Evolutionary conservation across 2,888 invertebrate species (phyloP), one percentile per base, ranked within the genome.

Genomic region (Buathra laborator): DNA sequence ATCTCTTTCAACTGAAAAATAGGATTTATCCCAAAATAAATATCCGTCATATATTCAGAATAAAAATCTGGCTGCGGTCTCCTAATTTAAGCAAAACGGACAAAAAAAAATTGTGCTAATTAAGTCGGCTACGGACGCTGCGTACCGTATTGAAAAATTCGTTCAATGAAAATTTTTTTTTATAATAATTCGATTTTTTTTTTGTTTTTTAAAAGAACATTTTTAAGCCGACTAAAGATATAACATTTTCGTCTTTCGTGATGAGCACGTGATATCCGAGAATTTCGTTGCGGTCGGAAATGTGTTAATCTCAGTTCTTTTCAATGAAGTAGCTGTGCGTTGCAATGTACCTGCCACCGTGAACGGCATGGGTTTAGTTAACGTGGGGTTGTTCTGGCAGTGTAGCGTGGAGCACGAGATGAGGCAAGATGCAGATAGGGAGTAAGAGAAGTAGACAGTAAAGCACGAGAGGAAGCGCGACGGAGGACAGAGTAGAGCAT

Each of bases 401-500:
- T n/a, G 48, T 48, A 48, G 48, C 48, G 48, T n/a, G 48, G 48
- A 14, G 48, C 48, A 12, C 12, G 48, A 48, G 48, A 48, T 48
- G 48, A 48, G 48, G 48, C 4, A 48, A 48, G 48, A 48, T 48
- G 48, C 48, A n/a, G 48, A n/a, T n/a, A 14, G n/a, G 48, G 48
- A n/a, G 48, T 12, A 48, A 14, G n/a, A 9, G 37, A 37, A 9
- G 37, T 9, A 37, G 37, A 79, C 12, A 32, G 19, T 14, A n/a
- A 16, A 32, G 5, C 29, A 53, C 6, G n/a, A 46, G 16, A 4
- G 68, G 37, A 68, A 16, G 44, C 24, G 32, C 68, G n/a, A 19
- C 56, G 16, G 16, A n/a, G 16, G n/a, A 32, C 29, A 9, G 53
- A 12, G 67, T 37, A 24, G 56, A 76, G 68, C 43, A 67, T 77